These are phyloP conservation scores for Platycnemis pennipes DNA, from an alignment of 2,888 invertebrate genomes.

Conservation along the genomic window DNA sequence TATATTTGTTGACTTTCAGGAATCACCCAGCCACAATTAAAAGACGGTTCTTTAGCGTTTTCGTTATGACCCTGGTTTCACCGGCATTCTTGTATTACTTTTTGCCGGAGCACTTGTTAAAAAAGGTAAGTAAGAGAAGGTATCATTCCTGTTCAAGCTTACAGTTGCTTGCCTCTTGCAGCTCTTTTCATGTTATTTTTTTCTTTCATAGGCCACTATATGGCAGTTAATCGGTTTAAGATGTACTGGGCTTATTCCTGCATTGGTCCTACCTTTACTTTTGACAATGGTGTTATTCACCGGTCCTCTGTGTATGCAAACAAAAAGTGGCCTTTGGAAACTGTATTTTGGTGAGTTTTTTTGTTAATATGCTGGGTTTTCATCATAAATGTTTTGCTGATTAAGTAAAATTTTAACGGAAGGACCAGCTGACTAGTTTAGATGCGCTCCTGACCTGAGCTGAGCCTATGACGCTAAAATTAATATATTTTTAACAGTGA, in stretches of 20 bases:
- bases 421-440: no score
- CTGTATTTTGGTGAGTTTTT: slow-evolving; percentile 84
- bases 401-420: no score
- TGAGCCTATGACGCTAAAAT: no score
- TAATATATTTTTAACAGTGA: no score
- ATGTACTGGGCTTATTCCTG: slow-evolving; percentile 86
- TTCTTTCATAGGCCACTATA: slow-evolving; percentile 81
- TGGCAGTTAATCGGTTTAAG: slow-evolving; percentile 89
- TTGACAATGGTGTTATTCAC: slow-evolving; percentile 90
- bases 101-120: slow-evolving; percentile 83
- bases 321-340: slow-evolving; percentile 85
- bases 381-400: no score
- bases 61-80: slow-evolving; percentile 89
- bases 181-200: slow-evolving; percentile 17
- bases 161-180: slow-evolving; percentile 41
- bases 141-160: slow-evolving; percentile 66
- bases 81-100: slow-evolving; percentile 89
- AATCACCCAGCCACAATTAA: slow-evolving; percentile 94
- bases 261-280: slow-evolving; percentile 87
- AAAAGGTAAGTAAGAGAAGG: slow-evolving; percentile 79
- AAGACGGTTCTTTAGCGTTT: slow-evolving; percentile 92
- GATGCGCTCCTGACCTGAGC: no score
- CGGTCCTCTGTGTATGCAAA: slow-evolving; percentile 90
- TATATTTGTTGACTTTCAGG: slow-evolving; percentile 81
- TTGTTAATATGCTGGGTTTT: no score